Evolutionary conservation across 1,140 invertebrate genomes (phyloP).

Genomic region (Bathynomus jamesi): DNA sequence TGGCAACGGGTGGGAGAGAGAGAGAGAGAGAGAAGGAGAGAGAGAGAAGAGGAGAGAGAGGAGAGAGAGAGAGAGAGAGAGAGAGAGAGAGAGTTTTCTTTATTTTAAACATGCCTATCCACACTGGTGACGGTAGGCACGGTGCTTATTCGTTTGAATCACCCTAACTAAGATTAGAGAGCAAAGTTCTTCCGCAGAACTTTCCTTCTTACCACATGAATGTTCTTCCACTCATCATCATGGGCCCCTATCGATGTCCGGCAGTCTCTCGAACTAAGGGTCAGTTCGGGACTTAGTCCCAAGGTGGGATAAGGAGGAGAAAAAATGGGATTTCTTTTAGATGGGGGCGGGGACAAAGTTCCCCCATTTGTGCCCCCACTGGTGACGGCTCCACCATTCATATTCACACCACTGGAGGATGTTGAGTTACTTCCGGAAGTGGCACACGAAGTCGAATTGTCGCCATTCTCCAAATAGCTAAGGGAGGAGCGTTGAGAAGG

Average conservation of each 20-base stretch:
- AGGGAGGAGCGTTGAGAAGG: neutral
- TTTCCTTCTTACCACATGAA: conserved; percentile 68
- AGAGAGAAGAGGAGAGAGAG: too few species aligned
- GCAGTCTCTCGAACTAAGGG: neutral
- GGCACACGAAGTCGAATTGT: too few species aligned
- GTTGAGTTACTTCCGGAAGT: neutral
- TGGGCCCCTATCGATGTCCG: conserved; percentile 18
- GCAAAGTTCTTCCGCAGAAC: too few species aligned
- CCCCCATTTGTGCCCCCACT: neutral
- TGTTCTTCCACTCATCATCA: conserved; percentile 78
- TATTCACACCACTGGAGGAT: neutral
- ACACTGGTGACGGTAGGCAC: too few species aligned
- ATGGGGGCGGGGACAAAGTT: conserved; percentile 20
- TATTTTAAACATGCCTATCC: too few species aligned
- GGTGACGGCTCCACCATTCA: conserved; percentile 38
- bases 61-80: too few species aligned
- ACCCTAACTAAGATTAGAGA: too few species aligned
- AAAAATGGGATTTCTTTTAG: conserved; percentile 26
- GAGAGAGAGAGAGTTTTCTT: too few species aligned
- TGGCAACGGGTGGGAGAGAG: too few species aligned
- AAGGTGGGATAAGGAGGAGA: conserved; percentile 37
- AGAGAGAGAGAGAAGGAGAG: too few species aligned
- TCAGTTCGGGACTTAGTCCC: conserved; percentile 28
- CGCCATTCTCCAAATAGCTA: conserved; percentile 31
- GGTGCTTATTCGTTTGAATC: too few species aligned